phyloP scores from a whole-genome alignment of 2,888 invertebrate species.

The Augiades crinisus region DNA sequence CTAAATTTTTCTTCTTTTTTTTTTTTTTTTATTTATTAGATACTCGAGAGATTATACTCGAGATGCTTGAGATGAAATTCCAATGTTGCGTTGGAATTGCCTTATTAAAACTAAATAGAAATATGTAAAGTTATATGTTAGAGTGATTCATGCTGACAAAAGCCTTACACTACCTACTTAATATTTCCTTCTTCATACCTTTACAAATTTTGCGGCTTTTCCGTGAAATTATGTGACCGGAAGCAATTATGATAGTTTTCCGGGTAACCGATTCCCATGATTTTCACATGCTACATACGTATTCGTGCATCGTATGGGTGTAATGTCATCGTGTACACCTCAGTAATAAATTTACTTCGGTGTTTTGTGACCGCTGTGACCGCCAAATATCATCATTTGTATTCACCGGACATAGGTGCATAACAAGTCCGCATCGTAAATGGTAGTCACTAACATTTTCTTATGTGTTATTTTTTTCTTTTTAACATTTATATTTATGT shows the following conservation, averaged over 20 bases:
- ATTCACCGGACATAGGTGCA: slow-evolving; percentile 46
- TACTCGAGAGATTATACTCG: too few relatives aligned
- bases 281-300: slow-evolving; percentile 64
- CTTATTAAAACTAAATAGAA: too few relatives aligned
- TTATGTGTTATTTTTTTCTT: slow-evolving; percentile 37
- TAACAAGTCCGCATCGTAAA: slow-evolving; percentile 45
- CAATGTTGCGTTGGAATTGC: too few relatives aligned
- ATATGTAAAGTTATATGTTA: too few relatives aligned
- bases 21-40: too few relatives aligned
- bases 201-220: slow-evolving; percentile 37
- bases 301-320: slow-evolving; percentile 29
- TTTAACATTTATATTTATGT: slow-evolving; percentile 17
- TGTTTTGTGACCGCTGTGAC: slow-evolving; percentile 53
- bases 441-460: slow-evolving; percentile 46
- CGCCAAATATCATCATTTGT: slow-evolving; percentile 69
- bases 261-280: slow-evolving; percentile 56
- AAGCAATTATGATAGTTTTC: slow-evolving; percentile 64
- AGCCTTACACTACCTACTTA: too few relatives aligned
- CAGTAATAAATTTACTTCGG: slow-evolving; percentile 56
- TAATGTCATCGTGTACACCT: slow-evolving; percentile 45
- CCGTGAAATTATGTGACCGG: slow-evolving; percentile 61
- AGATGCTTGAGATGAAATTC: too few relatives aligned
- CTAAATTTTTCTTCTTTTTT: too few relatives aligned
- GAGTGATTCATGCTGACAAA: too few relatives aligned
- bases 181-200: too few relatives aligned